phyloP scores from a whole-genome alignment of 2,888 invertebrate species.

The Ochropacha duplaris region DNA sequence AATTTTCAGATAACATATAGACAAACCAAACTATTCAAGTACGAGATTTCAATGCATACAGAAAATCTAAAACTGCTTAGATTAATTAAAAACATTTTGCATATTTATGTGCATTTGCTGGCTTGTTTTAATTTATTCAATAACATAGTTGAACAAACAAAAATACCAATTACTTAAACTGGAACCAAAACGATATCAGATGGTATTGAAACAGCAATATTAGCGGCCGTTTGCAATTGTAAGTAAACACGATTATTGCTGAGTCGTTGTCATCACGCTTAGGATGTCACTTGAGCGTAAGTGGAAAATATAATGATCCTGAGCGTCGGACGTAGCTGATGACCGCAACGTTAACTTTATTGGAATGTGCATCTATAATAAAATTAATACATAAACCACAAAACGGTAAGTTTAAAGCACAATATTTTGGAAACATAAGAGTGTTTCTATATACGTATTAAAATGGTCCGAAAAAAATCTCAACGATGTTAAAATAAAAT shows the following conservation, averaged over 20 bases:
- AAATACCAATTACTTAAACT: conserved; percentile 58
- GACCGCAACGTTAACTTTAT: conserved; percentile 52
- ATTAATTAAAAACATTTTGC: neutral
- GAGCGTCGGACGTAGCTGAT: conserved; percentile 38
- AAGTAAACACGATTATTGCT: conserved; percentile 64
- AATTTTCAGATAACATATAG: too few relatives aligned
- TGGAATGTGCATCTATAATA: conserved; percentile 52
- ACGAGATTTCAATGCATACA: neutral
- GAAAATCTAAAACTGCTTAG: neutral
- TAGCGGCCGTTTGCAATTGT: conserved; percentile 70
- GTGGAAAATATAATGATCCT: conserved; percentile 50
- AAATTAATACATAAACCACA: conserved; percentile 61
- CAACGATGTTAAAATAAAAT: conserved; percentile 61
- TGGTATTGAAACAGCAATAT: conserved; percentile 63
- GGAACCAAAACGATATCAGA: conserved; percentile 54
- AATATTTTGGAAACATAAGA: too few relatives aligned
- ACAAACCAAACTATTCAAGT: neutral
- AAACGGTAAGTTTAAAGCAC: conserved; percentile 37
- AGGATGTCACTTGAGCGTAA: conserved; percentile 50
- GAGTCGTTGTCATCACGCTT: conserved; percentile 64
- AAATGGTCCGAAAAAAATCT: conserved; percentile 47
- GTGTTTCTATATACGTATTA: conserved; percentile 61
- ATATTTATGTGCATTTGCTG: neutral
- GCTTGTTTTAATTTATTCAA: conserved; percentile 11
- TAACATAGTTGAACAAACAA: conserved; percentile 45